phyloP scores from a whole-genome alignment of 2,888 invertebrate species.

The Zygaena filipendulae region DNA sequence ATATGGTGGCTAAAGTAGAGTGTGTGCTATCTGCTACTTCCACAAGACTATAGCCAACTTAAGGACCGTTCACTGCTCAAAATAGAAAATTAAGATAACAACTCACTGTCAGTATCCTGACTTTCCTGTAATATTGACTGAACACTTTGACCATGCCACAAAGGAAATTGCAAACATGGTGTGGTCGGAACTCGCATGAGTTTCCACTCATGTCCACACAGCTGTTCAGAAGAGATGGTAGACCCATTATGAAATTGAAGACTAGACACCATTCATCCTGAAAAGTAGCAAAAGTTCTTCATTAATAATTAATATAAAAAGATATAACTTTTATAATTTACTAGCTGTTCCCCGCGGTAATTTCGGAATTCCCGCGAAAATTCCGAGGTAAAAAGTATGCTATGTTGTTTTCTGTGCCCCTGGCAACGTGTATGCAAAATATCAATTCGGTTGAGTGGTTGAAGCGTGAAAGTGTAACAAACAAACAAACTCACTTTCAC shows the following conservation, averaged over 20 bases:
- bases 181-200: slow-evolving; percentile 68
- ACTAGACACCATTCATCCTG: slow-evolving; percentile 84
- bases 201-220: slow-evolving; percentile 54
- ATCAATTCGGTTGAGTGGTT: background rate
- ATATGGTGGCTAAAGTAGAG: too few species aligned
- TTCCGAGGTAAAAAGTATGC: too few species aligned
- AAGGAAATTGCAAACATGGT: slow-evolving; percentile 73
- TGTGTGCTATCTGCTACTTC: too few species aligned
- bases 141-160: slow-evolving; percentile 72
- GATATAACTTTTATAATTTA: background rate
- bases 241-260: slow-evolving; percentile 73
- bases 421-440: too few species aligned
- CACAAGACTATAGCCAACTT: too few species aligned
- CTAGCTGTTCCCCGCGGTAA: too few species aligned
- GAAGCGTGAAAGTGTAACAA: too few species aligned
- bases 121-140: slow-evolving; percentile 79
- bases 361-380: too few species aligned
- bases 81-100: too few species aligned
- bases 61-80: too few species aligned
- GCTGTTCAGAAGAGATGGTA: slow-evolving; percentile 69
- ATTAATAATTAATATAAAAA: slow-evolving; percentile 1
- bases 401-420: too few species aligned
- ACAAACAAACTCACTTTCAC: too few species aligned
- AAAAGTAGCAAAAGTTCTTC: slow-evolving; percentile 27
- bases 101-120: slow-evolving; percentile 76